Base-by-base conservation (phyloP, 2,888 invertebrate genomes). In the Amblyjoppa proteus region DNA sequence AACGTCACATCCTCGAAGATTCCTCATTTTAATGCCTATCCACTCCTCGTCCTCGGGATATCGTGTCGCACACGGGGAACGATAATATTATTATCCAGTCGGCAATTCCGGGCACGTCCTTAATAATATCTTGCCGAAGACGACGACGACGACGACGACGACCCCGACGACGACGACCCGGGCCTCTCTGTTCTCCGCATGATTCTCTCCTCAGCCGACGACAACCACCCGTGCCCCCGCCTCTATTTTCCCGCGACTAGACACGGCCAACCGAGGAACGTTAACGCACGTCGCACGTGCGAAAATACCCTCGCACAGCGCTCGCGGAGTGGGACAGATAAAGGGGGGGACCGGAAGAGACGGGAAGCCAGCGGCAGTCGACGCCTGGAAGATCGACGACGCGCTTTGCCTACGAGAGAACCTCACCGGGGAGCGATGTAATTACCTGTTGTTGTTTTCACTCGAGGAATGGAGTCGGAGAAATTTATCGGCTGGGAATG, bases 111-210 rank as follows among this genome's bases (percentile, higher is more conserved):
- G 78, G 87, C 89, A 89, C 89, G 89, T 89, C 88, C 89, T 89
- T 89, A 89, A 89, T 89, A 89, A 89, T 89, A 88, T 89, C 89
- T 89, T 87, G 81, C 88, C 88, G 86, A 89, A 89, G 89, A 89
- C 89, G 88, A 80, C 86, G 76, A 70, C 88, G 79, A 76, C 77
- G 75, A 73, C 76, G 34, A 34, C 38, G 38, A 38, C 88, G 80
- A 76, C 78, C 51, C 64, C 77, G 78, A 77, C 61, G 76, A 81
- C 88, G 80, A 76, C 78, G 66, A 69, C 71, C 85, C 79, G 78
- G 71, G 61, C 71, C 45, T 64, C 64, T 80, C 76, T 69, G 41
- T 74, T 61, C 73, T 68, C 64, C 25, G 61, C 61, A 13, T 31
- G 41, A 34, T 34, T 38, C 45, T 31, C 66, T 71, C 56, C 34